Evolutionary conservation across 37 sponge, comb jelly and placozoan species (phyloP), one percentile per base, ranked within the genome.

Genomic region (Geodia barretti): DNA sequence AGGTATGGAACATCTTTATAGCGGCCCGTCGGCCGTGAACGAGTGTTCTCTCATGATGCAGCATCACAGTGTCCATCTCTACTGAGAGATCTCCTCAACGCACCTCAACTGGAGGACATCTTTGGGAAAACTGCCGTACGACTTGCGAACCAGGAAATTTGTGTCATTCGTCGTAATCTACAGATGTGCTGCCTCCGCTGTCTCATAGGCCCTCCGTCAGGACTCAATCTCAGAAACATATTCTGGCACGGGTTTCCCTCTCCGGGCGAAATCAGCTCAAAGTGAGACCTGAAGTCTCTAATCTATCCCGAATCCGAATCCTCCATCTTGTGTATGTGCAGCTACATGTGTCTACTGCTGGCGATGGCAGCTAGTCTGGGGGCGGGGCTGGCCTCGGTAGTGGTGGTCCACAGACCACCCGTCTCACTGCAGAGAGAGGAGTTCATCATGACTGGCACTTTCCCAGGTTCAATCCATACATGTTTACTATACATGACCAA

Each of bases 181-280:
- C 74, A 91, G 92, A 78, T 88, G 72, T 76, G 54, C 39, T 47
- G 68, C 3, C 76, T 95, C 1, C 61, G 66, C 20, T 78, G 73
- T 72, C 39, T 92, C 19, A 82, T 95, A 75, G 95, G 95, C 0
- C 87, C 89, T 1, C 95, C 95, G 0, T 60, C 61, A 68, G 90
- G 93, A 23, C 71, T 95, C 14, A 95, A 95, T 77, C 70, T 95
- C 43, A 67, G 95, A 4, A 95, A 95, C 40, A 38, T 92, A 8
- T 59, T 83, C 28, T 95, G 95, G 95, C 95, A 95, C 76, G 95
- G 95, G 14, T 95, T 95, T 68, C 43, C 86, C 1, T 47, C 76
- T 28, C 79, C 85, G 7, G 30, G 5, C n/a, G 95, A 95, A 41
- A 42, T 95, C 24, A 83, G 82, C 4, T 28, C 19, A 2, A 60